Evolutionary conservation across 2,888 invertebrate species (phyloP).

Genomic region (Mantis religiosa): DNA sequence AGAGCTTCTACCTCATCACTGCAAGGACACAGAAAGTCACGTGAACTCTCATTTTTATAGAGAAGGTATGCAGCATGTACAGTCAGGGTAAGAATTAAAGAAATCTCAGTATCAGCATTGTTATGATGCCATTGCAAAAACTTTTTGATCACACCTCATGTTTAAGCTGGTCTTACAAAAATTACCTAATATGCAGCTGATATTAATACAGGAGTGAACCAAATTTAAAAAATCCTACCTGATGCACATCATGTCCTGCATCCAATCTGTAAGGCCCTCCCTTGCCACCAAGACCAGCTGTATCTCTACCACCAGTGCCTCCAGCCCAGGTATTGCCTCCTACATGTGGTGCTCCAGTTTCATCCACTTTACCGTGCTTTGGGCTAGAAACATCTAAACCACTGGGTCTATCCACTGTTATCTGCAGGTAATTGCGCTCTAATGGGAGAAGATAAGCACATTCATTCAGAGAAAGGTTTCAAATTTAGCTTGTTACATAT

Average conservation of each 20-base stretch:
- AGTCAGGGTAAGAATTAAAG: too few relatives aligned
- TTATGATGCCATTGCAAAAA: too few relatives aligned
- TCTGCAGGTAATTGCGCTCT: constrained; percentile 58
- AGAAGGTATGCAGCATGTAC: too few relatives aligned
- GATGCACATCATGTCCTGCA: constrained; percentile 89
- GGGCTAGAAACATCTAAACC: constrained; percentile 68
- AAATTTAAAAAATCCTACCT: constrained; percentile 47
- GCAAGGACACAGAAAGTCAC: too few relatives aligned
- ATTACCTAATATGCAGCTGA: too few relatives aligned
- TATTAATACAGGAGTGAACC: neutral
- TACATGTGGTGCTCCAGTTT: constrained; percentile 86
- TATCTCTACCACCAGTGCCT: constrained; percentile 86
- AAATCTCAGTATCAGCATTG: too few relatives aligned
- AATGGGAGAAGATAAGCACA: constrained; percentile 7
- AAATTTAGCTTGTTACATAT: neutral
- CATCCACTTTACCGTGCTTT: constrained; percentile 90
- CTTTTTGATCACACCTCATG: too few relatives aligned
- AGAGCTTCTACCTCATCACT: too few relatives aligned
- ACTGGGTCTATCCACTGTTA: constrained; percentile 67
- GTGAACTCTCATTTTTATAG: too few relatives aligned
- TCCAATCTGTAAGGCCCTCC: constrained; percentile 94
- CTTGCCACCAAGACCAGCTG: constrained; percentile 92
- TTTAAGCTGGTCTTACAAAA: too few relatives aligned
- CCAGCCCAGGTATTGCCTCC: constrained; percentile 98
- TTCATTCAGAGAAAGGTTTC: neutral